phyloP scores from a whole-genome alignment of 2,113 vertebrate genomes.

The Aphyosemion australe region DNA sequence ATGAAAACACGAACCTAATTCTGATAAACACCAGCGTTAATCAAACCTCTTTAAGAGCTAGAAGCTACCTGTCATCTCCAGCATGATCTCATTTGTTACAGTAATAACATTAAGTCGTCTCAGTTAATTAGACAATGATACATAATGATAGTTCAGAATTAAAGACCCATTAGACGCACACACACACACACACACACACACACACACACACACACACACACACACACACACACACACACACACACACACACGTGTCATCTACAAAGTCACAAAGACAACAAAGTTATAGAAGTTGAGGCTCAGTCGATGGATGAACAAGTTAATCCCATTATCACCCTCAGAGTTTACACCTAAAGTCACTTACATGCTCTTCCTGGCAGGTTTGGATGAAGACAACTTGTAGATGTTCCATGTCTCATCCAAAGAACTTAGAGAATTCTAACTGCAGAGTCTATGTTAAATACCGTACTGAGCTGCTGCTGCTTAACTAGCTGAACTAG shows the following conservation, averaged over 20 bases:
- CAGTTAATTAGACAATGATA: constrained; percentile 52
- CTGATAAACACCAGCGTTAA: constrained; percentile 37
- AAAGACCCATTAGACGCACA: constrained; percentile 33
- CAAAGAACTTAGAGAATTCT: too few relatives aligned
- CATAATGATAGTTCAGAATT: constrained; percentile 37
- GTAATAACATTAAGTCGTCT: constrained; percentile 52
- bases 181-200: too few relatives aligned
- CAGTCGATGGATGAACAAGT: not conserved
- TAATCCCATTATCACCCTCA: not conserved
- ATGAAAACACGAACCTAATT: constrained; percentile 35
- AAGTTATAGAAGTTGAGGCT: not conserved
- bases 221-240: too few relatives aligned
- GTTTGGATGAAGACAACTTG: too few relatives aligned
- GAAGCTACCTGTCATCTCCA: constrained; percentile 28
- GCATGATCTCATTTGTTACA: constrained; percentile 46
- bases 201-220: too few relatives aligned
- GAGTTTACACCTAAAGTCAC: too few relatives aligned
- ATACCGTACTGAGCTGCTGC: too few relatives aligned
- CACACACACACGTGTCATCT: not conserved
- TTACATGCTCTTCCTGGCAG: too few relatives aligned
- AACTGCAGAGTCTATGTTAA: too few relatives aligned
- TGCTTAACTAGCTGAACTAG: too few relatives aligned
- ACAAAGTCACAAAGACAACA: not conserved
- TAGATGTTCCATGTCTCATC: too few relatives aligned
- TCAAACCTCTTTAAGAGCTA: constrained; percentile 24